Conservation (phyloP, 2,113 vertebrate genomes). For the Glareola pratincola region DNA sequence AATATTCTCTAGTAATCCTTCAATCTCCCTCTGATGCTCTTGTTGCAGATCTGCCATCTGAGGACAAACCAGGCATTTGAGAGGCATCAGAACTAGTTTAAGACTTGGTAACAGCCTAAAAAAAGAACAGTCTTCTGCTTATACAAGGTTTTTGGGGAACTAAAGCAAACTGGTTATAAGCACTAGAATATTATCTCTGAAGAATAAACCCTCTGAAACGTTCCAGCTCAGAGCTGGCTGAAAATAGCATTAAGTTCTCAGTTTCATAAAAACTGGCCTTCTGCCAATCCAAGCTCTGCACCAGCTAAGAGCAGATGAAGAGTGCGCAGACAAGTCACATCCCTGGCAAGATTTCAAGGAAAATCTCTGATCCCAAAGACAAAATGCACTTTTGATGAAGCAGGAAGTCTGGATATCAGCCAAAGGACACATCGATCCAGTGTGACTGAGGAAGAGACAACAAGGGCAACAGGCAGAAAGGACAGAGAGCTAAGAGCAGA, state of each 20-base stretch:
- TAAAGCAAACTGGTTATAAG: not conserved
- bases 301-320: not conserved
- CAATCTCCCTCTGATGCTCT: conserved; percentile 95
- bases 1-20: conserved; percentile 94
- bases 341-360: not conserved
- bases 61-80: not conserved
- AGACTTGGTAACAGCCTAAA: not conserved
- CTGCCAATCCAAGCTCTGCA: not conserved
- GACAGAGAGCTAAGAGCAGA: not conserved
- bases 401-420: not conserved
- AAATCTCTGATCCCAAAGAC: not conserved
- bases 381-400: not conserved
- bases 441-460: not conserved
- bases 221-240: not conserved
- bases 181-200: not conserved
- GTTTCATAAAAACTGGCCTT: not conserved
- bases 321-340: not conserved
- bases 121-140: not conserved
- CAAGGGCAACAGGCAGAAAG: not conserved
- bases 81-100: not conserved
- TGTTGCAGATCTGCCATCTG: conserved; percentile 98
- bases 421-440: not conserved
- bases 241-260: not conserved
- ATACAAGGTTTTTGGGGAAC: not conserved
- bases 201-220: not conserved